A percentile compares a stretch with the other conserved stretches of the same genome.
Evolutionary conservation across 2,888 invertebrate species (phyloP).

Genomic region (Tipula helvola): DNA sequence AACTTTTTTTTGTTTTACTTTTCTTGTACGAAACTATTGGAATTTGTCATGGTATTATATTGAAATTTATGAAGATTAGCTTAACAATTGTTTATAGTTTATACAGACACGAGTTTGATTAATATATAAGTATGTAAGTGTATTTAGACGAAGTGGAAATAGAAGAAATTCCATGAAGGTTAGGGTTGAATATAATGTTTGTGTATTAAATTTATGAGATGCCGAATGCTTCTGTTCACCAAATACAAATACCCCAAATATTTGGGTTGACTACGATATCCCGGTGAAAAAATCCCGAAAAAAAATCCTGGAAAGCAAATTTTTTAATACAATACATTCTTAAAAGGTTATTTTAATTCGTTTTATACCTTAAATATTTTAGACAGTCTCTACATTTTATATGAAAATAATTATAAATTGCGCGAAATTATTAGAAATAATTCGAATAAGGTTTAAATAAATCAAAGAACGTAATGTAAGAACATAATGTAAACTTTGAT

Average conservation of each 20-base stretch:
- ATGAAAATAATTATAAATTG: too few relatives aligned
- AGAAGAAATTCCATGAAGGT: not conserved
- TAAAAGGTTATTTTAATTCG: too few relatives aligned
- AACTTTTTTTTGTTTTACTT: not conserved
- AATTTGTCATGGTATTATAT: not conserved
- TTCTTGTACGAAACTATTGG: not conserved
- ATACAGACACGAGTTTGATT: not conserved
- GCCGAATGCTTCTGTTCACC: not conserved
- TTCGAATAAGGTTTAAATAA: too few relatives aligned
- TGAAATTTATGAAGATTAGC: not conserved
- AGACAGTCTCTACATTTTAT: too few relatives aligned
- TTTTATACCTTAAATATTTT: too few relatives aligned
- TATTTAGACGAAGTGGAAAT: not conserved
- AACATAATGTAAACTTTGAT: too few relatives aligned
- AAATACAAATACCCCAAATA: not conserved
- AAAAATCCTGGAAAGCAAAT: too few relatives aligned
- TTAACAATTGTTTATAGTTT: not conserved
- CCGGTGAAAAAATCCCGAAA: too few relatives aligned
- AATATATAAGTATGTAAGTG: not conserved
- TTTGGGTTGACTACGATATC: too few relatives aligned
- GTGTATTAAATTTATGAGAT: not conserved
- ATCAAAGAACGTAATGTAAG: too few relatives aligned
- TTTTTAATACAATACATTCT: too few relatives aligned
- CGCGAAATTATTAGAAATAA: too few relatives aligned
- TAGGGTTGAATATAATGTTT: not conserved